Evolutionary conservation across 2,113 vertebrate genomes (phyloP).

Genomic region (Pithys albifrons): DNA sequence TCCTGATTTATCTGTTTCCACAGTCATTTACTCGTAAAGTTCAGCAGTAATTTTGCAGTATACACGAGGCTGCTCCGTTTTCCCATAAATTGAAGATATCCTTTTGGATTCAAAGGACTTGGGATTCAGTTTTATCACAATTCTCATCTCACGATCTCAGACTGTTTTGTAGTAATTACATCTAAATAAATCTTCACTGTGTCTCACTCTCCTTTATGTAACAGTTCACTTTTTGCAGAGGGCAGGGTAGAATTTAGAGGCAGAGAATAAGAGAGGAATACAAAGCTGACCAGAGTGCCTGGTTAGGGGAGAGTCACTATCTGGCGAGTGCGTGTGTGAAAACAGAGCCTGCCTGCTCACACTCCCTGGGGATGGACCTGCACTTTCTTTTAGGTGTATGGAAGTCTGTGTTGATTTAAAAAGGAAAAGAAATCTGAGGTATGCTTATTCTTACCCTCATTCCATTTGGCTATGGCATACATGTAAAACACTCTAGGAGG

Average conservation of each 20-base stretch:
- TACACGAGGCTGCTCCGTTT: background rate
- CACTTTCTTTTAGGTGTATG: background rate
- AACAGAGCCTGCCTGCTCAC: background rate
- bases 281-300: background rate
- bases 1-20: conserved; percentile 23
- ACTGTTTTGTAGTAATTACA: background rate
- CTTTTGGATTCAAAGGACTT: background rate
- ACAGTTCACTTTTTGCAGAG: background rate
- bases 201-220: background rate
- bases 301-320: background rate
- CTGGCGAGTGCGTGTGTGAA: background rate
- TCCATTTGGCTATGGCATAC: background rate
- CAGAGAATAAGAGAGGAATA: background rate
- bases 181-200: background rate
- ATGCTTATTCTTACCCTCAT: background rate
- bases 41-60: background rate
- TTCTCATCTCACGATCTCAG: background rate
- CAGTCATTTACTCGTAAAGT: background rate
- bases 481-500: background rate
- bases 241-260: background rate
- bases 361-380: fast-evolving
- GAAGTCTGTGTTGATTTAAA: background rate
- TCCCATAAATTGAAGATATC: background rate
- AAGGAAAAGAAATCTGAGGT: background rate
- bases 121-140: background rate